Conservation (phyloP, 2,113 vertebrate species). For the Lagopus leucura region DNA sequence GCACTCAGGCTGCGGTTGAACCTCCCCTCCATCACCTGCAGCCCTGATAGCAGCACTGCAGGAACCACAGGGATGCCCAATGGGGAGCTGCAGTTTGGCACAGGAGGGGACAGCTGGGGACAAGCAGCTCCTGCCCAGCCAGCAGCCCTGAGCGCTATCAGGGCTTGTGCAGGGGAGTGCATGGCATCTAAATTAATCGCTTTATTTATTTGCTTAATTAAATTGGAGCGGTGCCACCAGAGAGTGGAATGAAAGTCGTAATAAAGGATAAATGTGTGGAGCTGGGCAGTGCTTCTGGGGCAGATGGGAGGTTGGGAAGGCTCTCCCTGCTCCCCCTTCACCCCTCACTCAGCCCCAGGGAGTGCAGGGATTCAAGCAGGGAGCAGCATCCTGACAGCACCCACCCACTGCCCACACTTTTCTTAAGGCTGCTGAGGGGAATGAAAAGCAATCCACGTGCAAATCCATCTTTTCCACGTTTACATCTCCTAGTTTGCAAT, state of each 20-base stretch:
- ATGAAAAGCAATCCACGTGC: not conserved
- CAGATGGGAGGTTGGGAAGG: too few relatives aligned
- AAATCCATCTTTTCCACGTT: slow-evolving; percentile 5
- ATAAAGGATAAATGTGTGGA: not conserved
- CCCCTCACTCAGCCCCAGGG: not conserved
- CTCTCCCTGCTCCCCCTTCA: too few relatives aligned
- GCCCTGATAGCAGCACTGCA: not conserved
- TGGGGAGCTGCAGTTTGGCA: not conserved
- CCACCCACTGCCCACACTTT: not conserved
- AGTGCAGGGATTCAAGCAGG: not conserved
- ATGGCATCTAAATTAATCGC: not conserved
- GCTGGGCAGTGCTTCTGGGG: fast-evolving
- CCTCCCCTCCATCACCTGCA: not conserved
- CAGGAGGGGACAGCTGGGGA: not conserved
- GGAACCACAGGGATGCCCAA: not conserved
- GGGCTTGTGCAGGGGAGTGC: not conserved
- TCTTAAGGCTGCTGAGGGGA: not conserved
- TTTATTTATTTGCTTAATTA: slow-evolving; percentile 43
- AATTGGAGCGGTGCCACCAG: slow-evolving; percentile 4
- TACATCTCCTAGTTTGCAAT: slow-evolving; percentile 26
- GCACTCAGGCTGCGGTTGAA: not conserved
- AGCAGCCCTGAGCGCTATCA: not conserved
- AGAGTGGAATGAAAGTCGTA: not conserved
- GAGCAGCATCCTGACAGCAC: not conserved
- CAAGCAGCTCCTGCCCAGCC: fast-evolving